Percentiles rank a stretch among this genome's conserved stretches.
Conservation (phyloP, 2,113 vertebrate species). For the Stigmatopora nigra region DNA sequence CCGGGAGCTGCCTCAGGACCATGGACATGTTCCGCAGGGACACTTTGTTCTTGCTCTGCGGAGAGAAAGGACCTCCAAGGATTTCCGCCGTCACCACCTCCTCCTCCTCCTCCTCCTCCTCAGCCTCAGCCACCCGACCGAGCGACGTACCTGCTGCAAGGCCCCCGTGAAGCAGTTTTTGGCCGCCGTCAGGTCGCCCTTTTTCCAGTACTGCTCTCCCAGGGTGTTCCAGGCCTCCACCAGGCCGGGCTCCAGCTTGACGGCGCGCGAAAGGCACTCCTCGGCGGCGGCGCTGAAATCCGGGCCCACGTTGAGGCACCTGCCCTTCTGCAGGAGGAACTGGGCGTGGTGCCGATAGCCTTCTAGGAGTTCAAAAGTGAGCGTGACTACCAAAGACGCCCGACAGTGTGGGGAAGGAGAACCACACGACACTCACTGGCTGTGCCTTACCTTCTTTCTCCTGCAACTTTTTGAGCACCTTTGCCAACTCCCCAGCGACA, state of each 20-base stretch:
- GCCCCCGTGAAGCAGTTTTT: conserved; percentile 85
- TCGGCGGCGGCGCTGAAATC: conserved; percentile 74
- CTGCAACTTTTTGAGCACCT: conserved; percentile 69
- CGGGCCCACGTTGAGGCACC: conserved; percentile 74
- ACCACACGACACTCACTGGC: too few relatives aligned
- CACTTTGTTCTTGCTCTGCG: conserved; percentile 83
- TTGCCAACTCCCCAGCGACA: conserved; percentile 70
- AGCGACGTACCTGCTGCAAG: conserved; percentile 73
- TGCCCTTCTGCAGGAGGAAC: conserved; percentile 77
- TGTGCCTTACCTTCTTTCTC: conserved; percentile 68
- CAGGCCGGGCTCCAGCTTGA: conserved; percentile 81
- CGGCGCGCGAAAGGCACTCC: conserved; percentile 78
- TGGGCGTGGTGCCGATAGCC: conserved; percentile 65
- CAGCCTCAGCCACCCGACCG: too few relatives aligned
- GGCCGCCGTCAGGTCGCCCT: conserved; percentile 77
- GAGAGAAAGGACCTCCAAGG: neutral
- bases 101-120: neutral
- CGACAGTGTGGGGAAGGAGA: too few relatives aligned
- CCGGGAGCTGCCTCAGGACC: conserved; percentile 79
- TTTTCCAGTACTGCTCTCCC: conserved; percentile 90
- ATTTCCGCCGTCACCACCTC: neutral
- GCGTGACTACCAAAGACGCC: too few relatives aligned
- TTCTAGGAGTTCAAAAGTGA: conserved; percentile 51
- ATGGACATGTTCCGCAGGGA: conserved; percentile 85
- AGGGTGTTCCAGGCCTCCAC: conserved; percentile 87